These are phyloP conservation scores for Manis pentadactyla DNA, from an alignment of 2,797 vertebrate genomes.

Conservation along the genomic window DNA sequence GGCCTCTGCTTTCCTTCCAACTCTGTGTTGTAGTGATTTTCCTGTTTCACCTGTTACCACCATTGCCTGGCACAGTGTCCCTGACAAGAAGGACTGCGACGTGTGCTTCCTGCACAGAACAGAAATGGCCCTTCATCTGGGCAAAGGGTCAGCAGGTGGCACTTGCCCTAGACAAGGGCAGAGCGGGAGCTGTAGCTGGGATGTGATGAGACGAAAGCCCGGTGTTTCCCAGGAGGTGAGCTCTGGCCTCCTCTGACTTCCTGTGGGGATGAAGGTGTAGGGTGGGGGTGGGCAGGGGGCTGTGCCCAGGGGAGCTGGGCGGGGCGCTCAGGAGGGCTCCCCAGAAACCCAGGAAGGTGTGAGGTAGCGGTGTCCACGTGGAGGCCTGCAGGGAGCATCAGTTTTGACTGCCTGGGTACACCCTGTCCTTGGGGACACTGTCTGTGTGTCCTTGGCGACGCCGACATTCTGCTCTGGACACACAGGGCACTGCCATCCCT, in stretches of 20 bases:
- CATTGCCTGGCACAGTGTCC: neutral
- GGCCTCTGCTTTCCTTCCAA: neutral
- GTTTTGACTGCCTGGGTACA: too few relatives aligned
- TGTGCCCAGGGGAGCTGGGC: neutral
- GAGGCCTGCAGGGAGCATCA: too few relatives aligned
- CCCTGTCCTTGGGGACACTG: too few relatives aligned
- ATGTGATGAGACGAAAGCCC: neutral
- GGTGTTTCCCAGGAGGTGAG: neutral
- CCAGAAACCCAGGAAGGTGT: neutral
- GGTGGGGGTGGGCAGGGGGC: neutral
- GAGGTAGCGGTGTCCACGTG: neutral
- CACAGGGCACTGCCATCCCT: too few relatives aligned
- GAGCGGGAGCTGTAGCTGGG: too few relatives aligned
- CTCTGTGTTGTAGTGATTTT: neutral
- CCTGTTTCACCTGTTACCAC: neutral
- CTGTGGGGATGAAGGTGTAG: neutral
- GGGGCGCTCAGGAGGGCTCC: neutral
- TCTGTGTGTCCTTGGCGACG: neutral
- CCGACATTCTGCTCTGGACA: too few relatives aligned
- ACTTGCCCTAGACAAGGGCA: rapidly evolving
- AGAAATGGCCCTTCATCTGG: neutral
- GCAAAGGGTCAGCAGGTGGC: neutral
- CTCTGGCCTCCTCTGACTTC: neutral
- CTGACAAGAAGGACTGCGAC: neutral
- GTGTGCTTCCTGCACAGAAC: neutral